Base-by-base conservation (phyloP, 2,113 vertebrate species). In the Cyanoliseus patagonus region DNA sequence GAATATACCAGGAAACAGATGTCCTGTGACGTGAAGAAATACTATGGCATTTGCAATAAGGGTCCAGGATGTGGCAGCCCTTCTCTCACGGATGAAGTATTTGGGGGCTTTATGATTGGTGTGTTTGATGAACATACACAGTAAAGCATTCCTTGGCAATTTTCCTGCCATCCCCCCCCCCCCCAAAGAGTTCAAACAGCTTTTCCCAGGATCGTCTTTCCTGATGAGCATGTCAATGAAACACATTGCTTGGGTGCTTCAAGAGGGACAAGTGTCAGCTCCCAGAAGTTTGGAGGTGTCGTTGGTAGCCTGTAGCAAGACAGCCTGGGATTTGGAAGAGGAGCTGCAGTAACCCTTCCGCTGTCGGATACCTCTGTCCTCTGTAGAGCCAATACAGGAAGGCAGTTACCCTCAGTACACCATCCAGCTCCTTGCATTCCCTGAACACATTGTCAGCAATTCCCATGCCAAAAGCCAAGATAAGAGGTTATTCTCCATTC, bases 41-140 rank as follows among this genome's bases (percentile, higher is more conserved):
- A 4, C 52, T 30, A 10, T 0, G 1, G 10, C 1, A 1, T 61
- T 75, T 27, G 51, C 64, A 42, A 4, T 11, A 20, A n/a, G 24
- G 7, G 11, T 6, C 1, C 0, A 11, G 64, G 75, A 83, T 0
- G 1, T 46, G 46, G 27, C 68, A 80, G 55, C 33, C 16, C 24
- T 72, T 68, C 33, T 51, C 7, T 63, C 68, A 4, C 1, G 8
- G 22, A 6, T 42, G 4, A 72, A 39, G 4, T 5, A 12, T 37
- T 35, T 25, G 23, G 3, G 14, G 12, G 33, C 22, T 68, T 89
- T 42, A 25, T 25, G 68, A 7, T 6, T 2, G 1, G 31, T 17
- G 2, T 3, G 76, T 79, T 39, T 42, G n/a, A 59, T 16, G 37
- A 44, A 55, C n/a, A 20, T 8, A 27, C 10, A 3, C 1, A n/a